Base-by-base conservation (phyloP, 2,113 vertebrate genomes). In the Anhinga anhinga region DNA sequence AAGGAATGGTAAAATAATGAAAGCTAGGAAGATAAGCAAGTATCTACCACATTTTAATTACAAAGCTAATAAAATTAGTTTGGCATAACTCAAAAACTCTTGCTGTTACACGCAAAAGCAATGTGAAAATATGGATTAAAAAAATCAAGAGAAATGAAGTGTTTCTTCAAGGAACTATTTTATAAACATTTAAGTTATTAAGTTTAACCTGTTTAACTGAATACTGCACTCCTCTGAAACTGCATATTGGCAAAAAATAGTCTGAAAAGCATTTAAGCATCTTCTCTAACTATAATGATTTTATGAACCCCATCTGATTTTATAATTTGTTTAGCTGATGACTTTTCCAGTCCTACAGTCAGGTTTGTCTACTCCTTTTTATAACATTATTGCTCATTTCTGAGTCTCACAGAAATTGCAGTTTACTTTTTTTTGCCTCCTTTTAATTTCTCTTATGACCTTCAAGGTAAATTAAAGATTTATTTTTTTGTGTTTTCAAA, bases 401-500 rank as follows among this genome's bases (percentile, higher is more conserved):
- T 21, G 15, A 72, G 18, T 65, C 70, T 74, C 47, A 30, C 15
- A 61, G 74, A 91, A 92, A 73, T 5, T 50, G 13, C 6, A 72
- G 21, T 63, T 69, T 69, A 42, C 10, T 23, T 76, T n/a, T 23
- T 12, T 15, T 59, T 67, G 6, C 17, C 15, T 76, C 4, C 4
- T 95, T 95, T 95, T 74, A 34, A 72, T 81, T 91, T 91, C 10
- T 90, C 11, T 83, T 91, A n/a, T 38, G 44, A 89, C 44, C 36
- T 93, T 93, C 61, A 77, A 77, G 25, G 29, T 61, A 80, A 87
- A 72, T 47, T 38, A 67, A 71, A 89, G 3, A 49, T 56, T 69
- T 73, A 34, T 86, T 59, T n/a, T 76, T 84, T 90, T 85, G 34
- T 90, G 30, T 82, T 93, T 95, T 94, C 14, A 84, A 91, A 67